Conservation (phyloP, 2,888 invertebrate genomes). For the Zygogramma bicolorata region DNA sequence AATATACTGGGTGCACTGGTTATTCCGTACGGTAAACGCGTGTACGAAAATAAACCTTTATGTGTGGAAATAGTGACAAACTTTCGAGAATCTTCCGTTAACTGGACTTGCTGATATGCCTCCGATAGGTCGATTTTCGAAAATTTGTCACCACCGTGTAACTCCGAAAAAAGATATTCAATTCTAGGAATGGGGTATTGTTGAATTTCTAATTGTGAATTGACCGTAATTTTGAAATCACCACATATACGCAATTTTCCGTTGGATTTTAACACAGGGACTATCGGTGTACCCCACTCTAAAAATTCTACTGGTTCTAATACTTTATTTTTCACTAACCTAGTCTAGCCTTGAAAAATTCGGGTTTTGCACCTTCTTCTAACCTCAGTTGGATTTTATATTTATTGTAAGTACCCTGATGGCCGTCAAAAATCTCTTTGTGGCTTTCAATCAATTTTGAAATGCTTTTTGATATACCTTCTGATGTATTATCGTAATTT, state of each 20-base stretch:
- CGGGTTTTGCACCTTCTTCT: background rate
- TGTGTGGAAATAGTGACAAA: constrained; percentile 1
- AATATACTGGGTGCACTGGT: background rate
- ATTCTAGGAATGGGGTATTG: constrained; percentile 24
- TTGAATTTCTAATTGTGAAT: constrained; percentile 7
- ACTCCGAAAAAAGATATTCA: background rate
- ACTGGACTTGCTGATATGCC: background rate
- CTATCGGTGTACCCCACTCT: constrained; percentile 25
- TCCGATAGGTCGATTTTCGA: background rate
- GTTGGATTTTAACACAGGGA: constrained; percentile 19
- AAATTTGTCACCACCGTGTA: background rate
- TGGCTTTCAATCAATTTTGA: background rate
- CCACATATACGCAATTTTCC: constrained; percentile 23
- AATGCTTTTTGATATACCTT: background rate
- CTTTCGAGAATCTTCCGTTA: background rate
- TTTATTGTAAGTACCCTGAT: constrained; percentile 13
- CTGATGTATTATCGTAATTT: background rate
- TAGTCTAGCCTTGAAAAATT: constrained; percentile 9
- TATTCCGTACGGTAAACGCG: background rate
- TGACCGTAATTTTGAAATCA: constrained; percentile 19
- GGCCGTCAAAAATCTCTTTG: background rate
- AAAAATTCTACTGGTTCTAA: constrained; percentile 9
- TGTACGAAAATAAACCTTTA: background rate
- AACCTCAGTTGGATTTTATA: background rate
- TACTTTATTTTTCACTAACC: background rate